phyloP scores from a whole-genome alignment of 1,140 invertebrate species.

The Odontomachus brunneus region DNA sequence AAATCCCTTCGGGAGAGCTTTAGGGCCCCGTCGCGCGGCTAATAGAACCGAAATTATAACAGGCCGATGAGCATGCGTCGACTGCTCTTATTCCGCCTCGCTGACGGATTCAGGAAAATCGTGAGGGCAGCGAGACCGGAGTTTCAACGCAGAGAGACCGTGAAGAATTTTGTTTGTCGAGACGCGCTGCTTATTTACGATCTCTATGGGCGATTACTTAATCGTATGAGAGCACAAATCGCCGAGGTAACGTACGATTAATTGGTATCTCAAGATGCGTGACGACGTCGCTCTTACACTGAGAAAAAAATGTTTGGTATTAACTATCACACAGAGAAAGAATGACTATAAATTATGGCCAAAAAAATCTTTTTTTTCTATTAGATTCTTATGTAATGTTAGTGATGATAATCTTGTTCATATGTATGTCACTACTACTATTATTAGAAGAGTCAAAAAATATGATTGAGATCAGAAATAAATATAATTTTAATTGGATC shows the following conservation, averaged over 20 bases:
- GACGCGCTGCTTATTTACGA: conserved; percentile 6
- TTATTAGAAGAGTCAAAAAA: too few species aligned
- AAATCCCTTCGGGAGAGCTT: conserved; percentile 77
- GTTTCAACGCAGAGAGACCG: conserved; percentile 36
- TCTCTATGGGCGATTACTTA: conserved; percentile 43
- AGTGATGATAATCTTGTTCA: too few species aligned
- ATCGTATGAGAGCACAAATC: conserved; percentile 33
- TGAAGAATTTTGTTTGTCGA: conserved; percentile 35
- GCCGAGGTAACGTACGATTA: not conserved
- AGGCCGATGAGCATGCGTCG: conserved; percentile 85
- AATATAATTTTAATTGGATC: too few species aligned
- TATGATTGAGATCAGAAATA: too few species aligned
- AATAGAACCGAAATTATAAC: conserved; percentile 86
- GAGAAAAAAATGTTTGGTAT: too few species aligned
- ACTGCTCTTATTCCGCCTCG: conserved; percentile 85
- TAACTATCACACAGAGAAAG: too few species aligned
- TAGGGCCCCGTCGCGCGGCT: conserved; percentile 75
- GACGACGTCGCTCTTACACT: too few species aligned
- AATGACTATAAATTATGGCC: too few species aligned
- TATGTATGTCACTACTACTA: too few species aligned
- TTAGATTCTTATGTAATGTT: too few species aligned
- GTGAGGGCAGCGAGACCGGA: conserved; percentile 9
- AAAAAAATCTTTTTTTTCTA: too few species aligned
- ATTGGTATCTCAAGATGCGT: not conserved
- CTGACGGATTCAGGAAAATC: conserved; percentile 70